A percentile compares a stretch with the other conserved stretches of the same genome.
Evolutionary conservation across 2,113 vertebrate species (phyloP).

Genomic region (Nothoprocta pentlandii): DNA sequence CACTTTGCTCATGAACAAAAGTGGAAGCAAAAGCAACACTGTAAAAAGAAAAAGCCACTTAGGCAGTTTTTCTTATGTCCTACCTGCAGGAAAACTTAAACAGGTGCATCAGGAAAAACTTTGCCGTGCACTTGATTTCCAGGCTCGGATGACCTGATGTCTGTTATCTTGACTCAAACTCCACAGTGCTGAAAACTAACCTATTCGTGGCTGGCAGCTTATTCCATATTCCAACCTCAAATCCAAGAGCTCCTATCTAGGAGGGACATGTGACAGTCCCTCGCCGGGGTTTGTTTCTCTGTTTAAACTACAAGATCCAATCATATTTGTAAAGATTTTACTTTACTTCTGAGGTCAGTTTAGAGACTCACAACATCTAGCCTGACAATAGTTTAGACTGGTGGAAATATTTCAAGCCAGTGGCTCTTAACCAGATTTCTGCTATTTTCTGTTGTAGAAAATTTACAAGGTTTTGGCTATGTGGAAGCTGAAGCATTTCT

Average conservation of each 20-base stretch:
- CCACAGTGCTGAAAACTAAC: not conserved
- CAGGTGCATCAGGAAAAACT: not conserved
- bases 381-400: not conserved
- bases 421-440: not conserved
- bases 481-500: not conserved
- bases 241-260: not conserved
- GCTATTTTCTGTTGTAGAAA: not conserved
- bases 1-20: not conserved
- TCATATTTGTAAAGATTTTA: not conserved
- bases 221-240: not conserved
- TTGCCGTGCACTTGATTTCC: not conserved
- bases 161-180: not conserved
- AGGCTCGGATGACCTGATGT: not conserved
- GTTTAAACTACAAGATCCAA: not conserved
- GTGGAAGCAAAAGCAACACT: not conserved
- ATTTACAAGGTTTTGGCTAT: not conserved
- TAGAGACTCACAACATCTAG: not conserved
- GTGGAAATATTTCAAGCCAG: not conserved
- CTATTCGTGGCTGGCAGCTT: not conserved
- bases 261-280: not conserved
- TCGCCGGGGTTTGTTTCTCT: not conserved
- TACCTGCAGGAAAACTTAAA: not conserved
- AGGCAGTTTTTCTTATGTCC: not conserved
- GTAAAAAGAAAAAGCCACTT: conserved; percentile 8
- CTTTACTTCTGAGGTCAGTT: not conserved